Percentiles rank a stretch among this genome's conserved stretches.
Conservation (phyloP, 2,888 invertebrate species). For the Steinernema scapterisci region DNA sequence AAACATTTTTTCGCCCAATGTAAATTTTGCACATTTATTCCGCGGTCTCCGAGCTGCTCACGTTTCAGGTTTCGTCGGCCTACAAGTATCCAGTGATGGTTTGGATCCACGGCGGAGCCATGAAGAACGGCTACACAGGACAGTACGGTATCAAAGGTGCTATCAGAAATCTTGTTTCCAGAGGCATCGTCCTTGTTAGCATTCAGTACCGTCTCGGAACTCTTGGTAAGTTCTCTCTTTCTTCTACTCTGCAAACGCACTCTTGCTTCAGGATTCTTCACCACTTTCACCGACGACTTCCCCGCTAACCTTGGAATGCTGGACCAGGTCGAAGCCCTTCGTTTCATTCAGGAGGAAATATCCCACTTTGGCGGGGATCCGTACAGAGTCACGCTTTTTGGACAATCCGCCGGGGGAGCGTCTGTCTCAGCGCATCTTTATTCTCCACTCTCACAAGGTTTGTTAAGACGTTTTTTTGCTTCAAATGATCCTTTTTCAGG, state of each 20-base stretch:
- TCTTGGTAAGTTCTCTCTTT: conserved; percentile 38
- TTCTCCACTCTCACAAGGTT: conserved; percentile 55
- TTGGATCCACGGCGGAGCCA: conserved; percentile 48
- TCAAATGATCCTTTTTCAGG: conserved; percentile 39
- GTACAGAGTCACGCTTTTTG: conserved; percentile 57
- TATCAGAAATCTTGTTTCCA: conserved; percentile 51
- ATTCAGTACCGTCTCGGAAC: conserved; percentile 59
- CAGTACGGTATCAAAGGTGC: conserved; percentile 36
- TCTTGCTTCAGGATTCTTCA: conserved; percentile 45
- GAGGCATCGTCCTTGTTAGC: conserved; percentile 57
- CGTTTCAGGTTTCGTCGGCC: conserved; percentile 37
- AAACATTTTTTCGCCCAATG: conserved; percentile 50
- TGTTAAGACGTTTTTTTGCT: not conserved
- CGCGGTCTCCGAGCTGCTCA: too few relatives aligned
- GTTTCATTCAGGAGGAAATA: conserved; percentile 58
- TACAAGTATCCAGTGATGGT: conserved; percentile 51
- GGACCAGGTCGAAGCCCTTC: conserved; percentile 52
- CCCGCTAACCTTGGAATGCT: conserved; percentile 61
- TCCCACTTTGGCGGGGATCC: conserved; percentile 62
- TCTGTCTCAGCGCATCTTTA: conserved; percentile 54
- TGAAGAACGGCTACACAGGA: conserved; percentile 30
- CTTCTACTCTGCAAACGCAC: not conserved
- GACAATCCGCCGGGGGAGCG: conserved; percentile 56
- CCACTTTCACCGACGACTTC: conserved; percentile 47
- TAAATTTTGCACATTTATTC: not conserved